phyloP scores from a whole-genome alignment of 1,140 invertebrate species.

The Drosophila arawakana region DNA sequence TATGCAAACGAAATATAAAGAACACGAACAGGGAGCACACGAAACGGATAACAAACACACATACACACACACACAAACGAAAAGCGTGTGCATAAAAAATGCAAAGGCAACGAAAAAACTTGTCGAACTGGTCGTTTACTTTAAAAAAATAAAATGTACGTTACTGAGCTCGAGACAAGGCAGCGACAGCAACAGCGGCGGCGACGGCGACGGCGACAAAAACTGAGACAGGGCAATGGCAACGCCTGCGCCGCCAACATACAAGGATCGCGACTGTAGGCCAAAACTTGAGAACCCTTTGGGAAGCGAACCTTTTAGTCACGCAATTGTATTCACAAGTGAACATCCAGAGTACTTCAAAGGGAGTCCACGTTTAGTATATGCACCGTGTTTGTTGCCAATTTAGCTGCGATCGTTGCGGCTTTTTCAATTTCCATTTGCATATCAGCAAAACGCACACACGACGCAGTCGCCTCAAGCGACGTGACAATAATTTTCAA shows the following conservation, averaged over 20 bases:
- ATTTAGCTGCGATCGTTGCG: conserved; percentile 54
- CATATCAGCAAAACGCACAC: conserved; percentile 60
- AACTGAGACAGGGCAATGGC: conserved; percentile 18
- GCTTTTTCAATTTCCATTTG: conserved; percentile 68
- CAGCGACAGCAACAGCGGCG: neutral
- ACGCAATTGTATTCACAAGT: conserved; percentile 1
- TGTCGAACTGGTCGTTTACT: conserved; percentile 71
- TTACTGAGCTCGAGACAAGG: conserved; percentile 11
- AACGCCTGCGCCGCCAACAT: conserved; percentile 43
- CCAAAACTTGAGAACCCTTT: conserved; percentile 37
- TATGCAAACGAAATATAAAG: conserved; percentile 65
- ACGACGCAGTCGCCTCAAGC: conserved; percentile 38
- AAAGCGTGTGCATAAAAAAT: conserved; percentile 73
- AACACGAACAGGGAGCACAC: conserved; percentile 63
- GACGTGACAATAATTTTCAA: conserved; percentile 45
- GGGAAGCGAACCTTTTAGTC: conserved; percentile 4
- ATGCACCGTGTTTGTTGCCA: conserved; percentile 57
- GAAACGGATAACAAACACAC: conserved; percentile 34
- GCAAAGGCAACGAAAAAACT: conserved; percentile 74
- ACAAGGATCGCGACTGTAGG: conserved; percentile 44
- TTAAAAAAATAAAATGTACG: neutral
- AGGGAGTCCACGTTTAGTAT: conserved; percentile 29
- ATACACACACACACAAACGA: conserved; percentile 32
- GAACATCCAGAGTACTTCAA: conserved; percentile 5
- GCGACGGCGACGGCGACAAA: neutral